Base-by-base conservation (phyloP, 2,888 invertebrate species). In the Eupithecia abbreviata region DNA sequence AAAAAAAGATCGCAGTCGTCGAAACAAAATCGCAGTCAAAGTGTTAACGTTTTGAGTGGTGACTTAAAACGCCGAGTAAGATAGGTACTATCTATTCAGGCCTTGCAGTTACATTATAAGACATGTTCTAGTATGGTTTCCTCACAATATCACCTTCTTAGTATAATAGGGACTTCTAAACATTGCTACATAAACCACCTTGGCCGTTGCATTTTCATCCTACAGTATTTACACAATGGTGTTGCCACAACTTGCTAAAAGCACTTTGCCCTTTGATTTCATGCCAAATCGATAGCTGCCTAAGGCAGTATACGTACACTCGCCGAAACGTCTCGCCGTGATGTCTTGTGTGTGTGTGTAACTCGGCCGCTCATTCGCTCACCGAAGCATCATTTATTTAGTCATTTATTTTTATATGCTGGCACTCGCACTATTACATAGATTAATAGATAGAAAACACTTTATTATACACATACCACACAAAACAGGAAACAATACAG, bases 151-250 rank as follows among this genome's bases (percentile, higher is more conserved):
- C 42, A 66, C 15, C 41, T 43, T 51, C 72, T 69, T 70, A 15
- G 62, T 68, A 65, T 72, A 72, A 71, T 71, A 71, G 66, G 66
- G 45, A 67, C 47, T 71, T 75, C 55, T 55, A 76, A 42, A 65
- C 66, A 73, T 77, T 74, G 30, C 73, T 43, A 43, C 51, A 72
- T 72, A 30, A 10, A 9, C 3, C 49, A 47, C 77, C 77, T 43
- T 77, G 77, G 65, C 69, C 74, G 9, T 18, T 13, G 68, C 51
- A 68, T 58, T 67, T 73, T 67, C 47, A 73, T 73, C 73, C 51
- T 41, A 55, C 18, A 49, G 51, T 49, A 72, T 62, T 42, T 47
- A 66, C 72, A 69, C 72, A 74, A 77, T 73, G 45, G 9, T 13
- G 47, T 74, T 74, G 68, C 68, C 65, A 62, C 71, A 74, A 18